These are phyloP conservation scores for Pharmacophagus antenor DNA, from an alignment of 2,888 invertebrate genomes.

Conservation along the genomic window DNA sequence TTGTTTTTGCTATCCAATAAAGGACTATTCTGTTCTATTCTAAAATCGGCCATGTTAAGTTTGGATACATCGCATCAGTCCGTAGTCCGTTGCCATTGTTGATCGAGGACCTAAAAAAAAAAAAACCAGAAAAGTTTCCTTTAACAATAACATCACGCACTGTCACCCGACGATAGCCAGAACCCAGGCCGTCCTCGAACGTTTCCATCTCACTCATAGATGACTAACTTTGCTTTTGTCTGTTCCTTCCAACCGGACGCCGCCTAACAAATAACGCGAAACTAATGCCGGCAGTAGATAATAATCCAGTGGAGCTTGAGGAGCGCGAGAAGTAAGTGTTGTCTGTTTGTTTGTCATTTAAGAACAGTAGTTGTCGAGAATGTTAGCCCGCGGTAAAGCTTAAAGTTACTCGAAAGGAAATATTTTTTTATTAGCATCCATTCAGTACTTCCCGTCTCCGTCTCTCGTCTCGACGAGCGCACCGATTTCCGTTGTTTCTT, in stretches of 20 bases:
- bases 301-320: slow-evolving; percentile 89
- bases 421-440: slow-evolving; percentile 1
- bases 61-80: too few species aligned
- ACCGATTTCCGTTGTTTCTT: not conserved
- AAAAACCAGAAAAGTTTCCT: too few species aligned
- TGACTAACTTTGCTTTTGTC: slow-evolving; percentile 50
- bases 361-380: slow-evolving; percentile 26
- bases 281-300: slow-evolving; percentile 81
- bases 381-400: slow-evolving; percentile 17
- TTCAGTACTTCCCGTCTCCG: slow-evolving; percentile 1
- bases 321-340: slow-evolving; percentile 92
- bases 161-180: too few species aligned
- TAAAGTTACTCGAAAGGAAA: not conserved
- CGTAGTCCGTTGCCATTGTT: not conserved
- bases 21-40: too few species aligned
- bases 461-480: slow-evolving; percentile 5
- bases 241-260: slow-evolving; percentile 68
- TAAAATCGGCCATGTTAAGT: too few species aligned
- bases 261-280: slow-evolving; percentile 72
- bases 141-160: too few species aligned
- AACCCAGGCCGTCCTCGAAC: too few species aligned
- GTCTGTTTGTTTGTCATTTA: slow-evolving; percentile 25
- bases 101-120: not conserved
- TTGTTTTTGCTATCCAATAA: too few species aligned
- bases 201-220: too few species aligned